Evolutionary conservation across 2,113 vertebrate genomes (phyloP).

Genomic region (Falco punctatus): DNA sequence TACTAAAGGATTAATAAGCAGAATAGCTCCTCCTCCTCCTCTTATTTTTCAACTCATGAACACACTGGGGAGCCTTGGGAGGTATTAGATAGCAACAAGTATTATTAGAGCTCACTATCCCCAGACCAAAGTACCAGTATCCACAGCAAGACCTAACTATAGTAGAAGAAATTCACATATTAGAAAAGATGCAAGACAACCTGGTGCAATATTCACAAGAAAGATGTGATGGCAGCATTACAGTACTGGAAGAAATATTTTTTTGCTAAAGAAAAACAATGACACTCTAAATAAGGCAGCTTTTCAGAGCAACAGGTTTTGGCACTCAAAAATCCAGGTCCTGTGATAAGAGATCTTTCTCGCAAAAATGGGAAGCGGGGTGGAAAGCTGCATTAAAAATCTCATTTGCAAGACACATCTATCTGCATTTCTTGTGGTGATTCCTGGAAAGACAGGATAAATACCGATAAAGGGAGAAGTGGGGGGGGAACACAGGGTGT

Average conservation of each 20-base stretch:
- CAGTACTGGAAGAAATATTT: background rate
- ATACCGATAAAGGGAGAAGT: background rate
- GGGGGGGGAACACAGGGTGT: background rate
- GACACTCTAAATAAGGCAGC: background rate
- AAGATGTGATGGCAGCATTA: background rate
- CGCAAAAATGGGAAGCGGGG: background rate
- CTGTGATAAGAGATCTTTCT: background rate
- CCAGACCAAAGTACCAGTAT: background rate
- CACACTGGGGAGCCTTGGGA: background rate
- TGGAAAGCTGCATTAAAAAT: background rate
- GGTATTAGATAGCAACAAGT: background rate
- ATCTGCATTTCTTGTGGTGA: slow-evolving; percentile 17
- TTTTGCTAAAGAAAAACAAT: background rate
- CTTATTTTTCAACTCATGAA: background rate
- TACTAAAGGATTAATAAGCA: background rate
- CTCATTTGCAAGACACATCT: slow-evolving; percentile 48
- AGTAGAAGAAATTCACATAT: background rate
- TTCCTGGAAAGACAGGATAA: slow-evolving; percentile 37
- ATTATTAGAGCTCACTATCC: background rate
- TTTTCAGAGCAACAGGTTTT: background rate
- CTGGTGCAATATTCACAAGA: background rate
- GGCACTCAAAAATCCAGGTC: background rate
- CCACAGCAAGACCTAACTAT: background rate
- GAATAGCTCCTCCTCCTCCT: background rate
- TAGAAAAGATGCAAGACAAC: background rate